phyloP scores from a whole-genome alignment of 1,140 invertebrate species.

The Euglossa dilemma region DNA sequence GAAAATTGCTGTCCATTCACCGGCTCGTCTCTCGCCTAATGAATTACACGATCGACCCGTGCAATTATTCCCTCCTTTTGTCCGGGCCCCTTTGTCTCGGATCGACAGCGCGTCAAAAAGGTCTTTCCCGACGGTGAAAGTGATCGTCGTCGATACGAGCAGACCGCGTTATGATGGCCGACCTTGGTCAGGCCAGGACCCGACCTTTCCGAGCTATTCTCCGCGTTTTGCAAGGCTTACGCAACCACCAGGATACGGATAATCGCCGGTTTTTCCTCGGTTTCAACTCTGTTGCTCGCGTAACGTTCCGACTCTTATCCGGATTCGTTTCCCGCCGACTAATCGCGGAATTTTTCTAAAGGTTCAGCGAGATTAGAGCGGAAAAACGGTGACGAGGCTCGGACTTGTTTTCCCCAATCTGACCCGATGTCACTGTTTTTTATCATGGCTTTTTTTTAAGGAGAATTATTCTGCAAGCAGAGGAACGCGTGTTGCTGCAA shows the following conservation, averaged over 20 bases:
- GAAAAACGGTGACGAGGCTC: too few relatives aligned
- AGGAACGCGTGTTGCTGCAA: too few relatives aligned
- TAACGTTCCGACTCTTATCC: too few relatives aligned
- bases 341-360: too few relatives aligned
- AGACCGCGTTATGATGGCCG: slow-evolving; percentile 30
- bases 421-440: too few relatives aligned
- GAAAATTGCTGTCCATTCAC: slow-evolving; percentile 60
- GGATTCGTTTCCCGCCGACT: too few relatives aligned
- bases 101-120: neutral
- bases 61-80: slow-evolving; percentile 19
- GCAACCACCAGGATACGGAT: neutral
- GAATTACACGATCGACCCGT: slow-evolving; percentile 33
- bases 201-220: slow-evolving; percentile 42
- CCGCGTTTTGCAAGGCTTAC: neutral
- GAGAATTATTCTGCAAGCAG: too few relatives aligned
- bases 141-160: slow-evolving; percentile 32
- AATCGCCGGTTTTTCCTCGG: neutral
- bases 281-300: too few relatives aligned
- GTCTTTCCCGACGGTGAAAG: slow-evolving; percentile 64
- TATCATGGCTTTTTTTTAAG: too few relatives aligned
- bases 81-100: neutral
- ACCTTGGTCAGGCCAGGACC: slow-evolving; percentile 50
- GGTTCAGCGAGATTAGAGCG: too few relatives aligned
- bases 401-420: too few relatives aligned
- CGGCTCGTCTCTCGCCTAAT: slow-evolving; percentile 27